Evolutionary conservation across 2,797 vertebrate genomes (phyloP), one percentile per base, ranked within the genome.

Genomic region (Capromys pilorides): DNA sequence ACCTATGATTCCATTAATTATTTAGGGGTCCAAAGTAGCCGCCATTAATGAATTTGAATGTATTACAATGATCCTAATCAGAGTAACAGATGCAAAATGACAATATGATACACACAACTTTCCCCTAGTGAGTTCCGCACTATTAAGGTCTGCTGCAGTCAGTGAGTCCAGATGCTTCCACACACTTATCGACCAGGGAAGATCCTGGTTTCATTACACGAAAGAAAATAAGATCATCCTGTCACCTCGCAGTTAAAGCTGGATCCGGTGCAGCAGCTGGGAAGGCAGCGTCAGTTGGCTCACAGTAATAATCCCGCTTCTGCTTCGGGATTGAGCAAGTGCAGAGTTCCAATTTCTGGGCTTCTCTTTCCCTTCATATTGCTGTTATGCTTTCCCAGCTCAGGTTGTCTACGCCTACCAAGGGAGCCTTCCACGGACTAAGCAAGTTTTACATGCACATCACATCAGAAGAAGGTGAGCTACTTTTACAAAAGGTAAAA

Each of bases 51-150:
- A 97, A 97, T 97, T 66, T 77, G 95, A 97, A 95, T 97, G 95
- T 96, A 95, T 96, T 96, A 96, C 97, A 96, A 49, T 96, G 95
- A 97, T 96, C 96, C 97, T 95, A 96, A 97, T 97, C 97, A 97
- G 94, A 95, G 96, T 95, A 97, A 97, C 97, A 97, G 97, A 97
- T 97, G 97, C 97, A 97, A 97, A 96, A 96, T 96, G 97, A 97
- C 97, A 97, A 95, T 95, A 94, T 88, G 97, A 97, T 94, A 84
- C 93, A 91, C 90, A 96, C 90, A 69, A 88, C 95, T 95, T 97
- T 82, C 93, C 97, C 97, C 96, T 82, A 97, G 97, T 19, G 96
- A 96, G 80, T 97, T 94, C 84, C 87, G 92, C 93, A 95, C 96
- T 95, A 93, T 97, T 96, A 97, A 97, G 97, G 97, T 97, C 97